Conservation (phyloP, 2,888 invertebrate species). For the Petrophora chlorosata region DNA sequence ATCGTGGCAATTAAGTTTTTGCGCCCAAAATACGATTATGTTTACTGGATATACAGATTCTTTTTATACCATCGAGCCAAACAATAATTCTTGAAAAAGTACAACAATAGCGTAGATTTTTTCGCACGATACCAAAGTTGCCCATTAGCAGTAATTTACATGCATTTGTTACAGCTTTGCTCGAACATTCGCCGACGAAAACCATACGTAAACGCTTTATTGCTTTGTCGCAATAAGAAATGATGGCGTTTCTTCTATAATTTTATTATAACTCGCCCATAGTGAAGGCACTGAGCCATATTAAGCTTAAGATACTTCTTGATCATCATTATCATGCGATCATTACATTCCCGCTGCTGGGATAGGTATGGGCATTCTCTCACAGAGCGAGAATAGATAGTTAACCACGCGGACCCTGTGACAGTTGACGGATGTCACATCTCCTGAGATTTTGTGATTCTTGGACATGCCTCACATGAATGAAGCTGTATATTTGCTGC, state of each 20-base stretch:
- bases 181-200: conserved; percentile 30
- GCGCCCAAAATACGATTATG: conserved; percentile 9
- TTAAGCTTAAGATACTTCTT: too few relatives aligned
- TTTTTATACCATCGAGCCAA: conserved; percentile 39
- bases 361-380: too few relatives aligned
- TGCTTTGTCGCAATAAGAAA: conserved; percentile 20
- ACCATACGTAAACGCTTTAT: conserved; percentile 10
- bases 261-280: background rate
- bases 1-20: conserved; percentile 19
- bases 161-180: conserved; percentile 55
- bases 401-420: too few relatives aligned
- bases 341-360: too few relatives aligned
- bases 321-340: too few relatives aligned
- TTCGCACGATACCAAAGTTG: conserved; percentile 67
- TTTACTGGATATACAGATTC: conserved; percentile 26
- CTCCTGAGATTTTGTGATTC: too few relatives aligned
- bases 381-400: too few relatives aligned
- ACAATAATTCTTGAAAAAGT: conserved; percentile 48
- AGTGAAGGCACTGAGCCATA: too few relatives aligned
- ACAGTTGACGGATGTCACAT: too few relatives aligned
- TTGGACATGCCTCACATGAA: too few relatives aligned
- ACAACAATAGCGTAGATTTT: conserved; percentile 64
- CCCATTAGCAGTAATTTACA: conserved; percentile 64
- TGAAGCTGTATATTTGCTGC: background rate
- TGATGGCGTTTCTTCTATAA: background rate